phyloP scores from a whole-genome alignment of 2,113 vertebrate genomes.

The Cyprinodon tularosa region DNA sequence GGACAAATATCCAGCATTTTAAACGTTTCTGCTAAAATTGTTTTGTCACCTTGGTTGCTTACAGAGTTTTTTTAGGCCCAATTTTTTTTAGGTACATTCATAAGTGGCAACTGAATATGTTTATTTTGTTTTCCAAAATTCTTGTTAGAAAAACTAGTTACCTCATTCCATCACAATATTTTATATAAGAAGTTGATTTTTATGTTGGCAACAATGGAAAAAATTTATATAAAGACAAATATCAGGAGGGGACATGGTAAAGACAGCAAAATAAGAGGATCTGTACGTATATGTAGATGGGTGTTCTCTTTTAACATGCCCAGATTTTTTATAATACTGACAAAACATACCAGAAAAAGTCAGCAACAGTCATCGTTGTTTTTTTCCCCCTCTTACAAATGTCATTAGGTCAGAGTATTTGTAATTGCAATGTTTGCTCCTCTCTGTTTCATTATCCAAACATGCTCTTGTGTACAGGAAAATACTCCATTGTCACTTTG shows the following conservation, averaged over 20 bases:
- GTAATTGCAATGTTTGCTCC: conserved; percentile 1
- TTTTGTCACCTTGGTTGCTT: background rate
- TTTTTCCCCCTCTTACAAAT: background rate
- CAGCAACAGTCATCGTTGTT: background rate
- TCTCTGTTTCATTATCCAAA: background rate
- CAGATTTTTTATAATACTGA: background rate
- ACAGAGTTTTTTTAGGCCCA: background rate
- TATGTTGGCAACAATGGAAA: background rate
- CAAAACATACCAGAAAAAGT: background rate
- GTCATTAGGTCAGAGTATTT: conserved; percentile 1
- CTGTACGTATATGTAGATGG: background rate
- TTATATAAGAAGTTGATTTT: background rate
- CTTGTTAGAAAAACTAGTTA: background rate
- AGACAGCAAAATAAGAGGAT: background rate
- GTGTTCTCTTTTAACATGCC: background rate
- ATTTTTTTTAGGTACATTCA: no score
- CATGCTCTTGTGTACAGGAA: background rate
- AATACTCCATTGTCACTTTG: conserved; percentile 16
- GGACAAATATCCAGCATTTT: background rate
- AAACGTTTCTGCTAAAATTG: no score
- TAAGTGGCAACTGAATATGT: background rate
- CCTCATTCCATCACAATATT: background rate
- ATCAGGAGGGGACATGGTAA: background rate
- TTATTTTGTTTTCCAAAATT: background rate
- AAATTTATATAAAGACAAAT: background rate